Evolutionary conservation across 53 echinoderm and acorn worm genomes (phyloP).

Genomic region (Patiria pectinifera): DNA sequence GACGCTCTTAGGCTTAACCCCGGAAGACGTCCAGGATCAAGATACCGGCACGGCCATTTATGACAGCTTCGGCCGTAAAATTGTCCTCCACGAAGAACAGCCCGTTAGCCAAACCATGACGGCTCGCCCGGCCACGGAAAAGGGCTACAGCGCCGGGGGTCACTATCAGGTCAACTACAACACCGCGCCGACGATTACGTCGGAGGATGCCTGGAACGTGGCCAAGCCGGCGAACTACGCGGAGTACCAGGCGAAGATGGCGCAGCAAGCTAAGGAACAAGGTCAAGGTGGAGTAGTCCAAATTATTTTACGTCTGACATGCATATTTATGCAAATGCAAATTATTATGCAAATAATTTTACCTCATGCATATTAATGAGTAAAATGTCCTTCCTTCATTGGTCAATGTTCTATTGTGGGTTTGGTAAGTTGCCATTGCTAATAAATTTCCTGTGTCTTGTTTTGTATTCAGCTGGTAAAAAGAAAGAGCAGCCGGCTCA

Average conservation of each 20-base stretch:
- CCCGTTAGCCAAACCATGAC: slow-evolving; percentile 19
- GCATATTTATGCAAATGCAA: too few relatives aligned
- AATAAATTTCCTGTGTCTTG: neutral
- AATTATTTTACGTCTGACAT: too few relatives aligned
- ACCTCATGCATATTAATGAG: too few relatives aligned
- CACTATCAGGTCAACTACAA: slow-evolving; percentile 90
- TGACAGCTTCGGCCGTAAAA: slow-evolving; percentile 62
- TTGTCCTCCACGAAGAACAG: slow-evolving; percentile 60
- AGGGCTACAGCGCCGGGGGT: slow-evolving; percentile 60
- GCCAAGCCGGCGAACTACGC: slow-evolving; percentile 77
- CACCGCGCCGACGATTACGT: slow-evolving; percentile 63
- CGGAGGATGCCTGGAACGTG: slow-evolving; percentile 77
- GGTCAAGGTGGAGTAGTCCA: neutral
- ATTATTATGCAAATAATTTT: too few relatives aligned
- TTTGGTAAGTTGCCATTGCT: neutral
- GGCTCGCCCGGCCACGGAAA: slow-evolving; percentile 28
- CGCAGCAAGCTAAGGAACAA: slow-evolving; percentile 47
- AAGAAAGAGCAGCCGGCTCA: neutral
- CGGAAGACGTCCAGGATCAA: slow-evolving; percentile 68
- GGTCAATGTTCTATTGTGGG: neutral
- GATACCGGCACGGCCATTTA: slow-evolving; percentile 49
- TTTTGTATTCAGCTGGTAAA: neutral
- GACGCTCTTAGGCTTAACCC: slow-evolving; percentile 80
- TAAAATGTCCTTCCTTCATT: too few relatives aligned
- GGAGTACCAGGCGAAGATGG: slow-evolving; percentile 79